Conservation (phyloP, 2,888 invertebrate species). For the Zelleria hepariella region DNA sequence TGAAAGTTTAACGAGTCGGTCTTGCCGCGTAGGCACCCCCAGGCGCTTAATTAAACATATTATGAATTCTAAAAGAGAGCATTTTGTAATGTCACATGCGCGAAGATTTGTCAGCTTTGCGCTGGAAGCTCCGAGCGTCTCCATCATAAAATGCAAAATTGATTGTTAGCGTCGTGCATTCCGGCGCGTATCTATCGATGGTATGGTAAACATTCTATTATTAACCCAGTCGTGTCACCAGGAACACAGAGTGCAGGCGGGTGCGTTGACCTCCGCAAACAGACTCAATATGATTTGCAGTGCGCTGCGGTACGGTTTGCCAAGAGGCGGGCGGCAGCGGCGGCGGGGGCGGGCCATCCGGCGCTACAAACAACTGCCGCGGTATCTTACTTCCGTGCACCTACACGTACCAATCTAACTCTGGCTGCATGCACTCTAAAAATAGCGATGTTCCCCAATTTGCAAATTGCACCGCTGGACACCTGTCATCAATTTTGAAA, state of each 20-base stretch:
- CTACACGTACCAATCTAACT: constrained; percentile 19
- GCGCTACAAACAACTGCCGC: constrained; percentile 36
- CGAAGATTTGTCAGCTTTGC: background rate
- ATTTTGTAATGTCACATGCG: background rate
- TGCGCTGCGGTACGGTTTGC: constrained; percentile 59
- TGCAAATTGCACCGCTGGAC: constrained; percentile 40
- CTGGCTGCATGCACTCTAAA: background rate
- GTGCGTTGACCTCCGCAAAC: constrained; percentile 67
- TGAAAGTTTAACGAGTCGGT: constrained; percentile 65
- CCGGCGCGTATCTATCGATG: constrained; percentile 51
- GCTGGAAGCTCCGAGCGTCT: background rate
- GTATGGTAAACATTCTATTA: constrained; percentile 56
- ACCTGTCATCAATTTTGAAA: constrained; percentile 38
- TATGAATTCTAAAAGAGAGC: constrained; percentile 24
- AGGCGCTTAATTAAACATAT: constrained; percentile 59
- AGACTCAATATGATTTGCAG: constrained; percentile 66
- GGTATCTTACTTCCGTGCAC: constrained; percentile 49
- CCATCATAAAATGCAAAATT: background rate
- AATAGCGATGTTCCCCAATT: constrained; percentile 14
- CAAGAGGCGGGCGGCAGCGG: constrained; percentile 45
- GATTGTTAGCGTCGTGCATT: constrained; percentile 33
- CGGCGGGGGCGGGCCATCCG: constrained; percentile 50
- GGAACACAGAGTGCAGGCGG: constrained; percentile 63
- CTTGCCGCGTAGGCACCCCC: constrained; percentile 34
- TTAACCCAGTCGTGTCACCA: constrained; percentile 66